Percentiles rank a stretch among this genome's conserved stretches.
These are phyloP conservation scores for Gryllus longicercus DNA, from an alignment of 2,888 invertebrate genomes.

Conservation along the genomic window DNA sequence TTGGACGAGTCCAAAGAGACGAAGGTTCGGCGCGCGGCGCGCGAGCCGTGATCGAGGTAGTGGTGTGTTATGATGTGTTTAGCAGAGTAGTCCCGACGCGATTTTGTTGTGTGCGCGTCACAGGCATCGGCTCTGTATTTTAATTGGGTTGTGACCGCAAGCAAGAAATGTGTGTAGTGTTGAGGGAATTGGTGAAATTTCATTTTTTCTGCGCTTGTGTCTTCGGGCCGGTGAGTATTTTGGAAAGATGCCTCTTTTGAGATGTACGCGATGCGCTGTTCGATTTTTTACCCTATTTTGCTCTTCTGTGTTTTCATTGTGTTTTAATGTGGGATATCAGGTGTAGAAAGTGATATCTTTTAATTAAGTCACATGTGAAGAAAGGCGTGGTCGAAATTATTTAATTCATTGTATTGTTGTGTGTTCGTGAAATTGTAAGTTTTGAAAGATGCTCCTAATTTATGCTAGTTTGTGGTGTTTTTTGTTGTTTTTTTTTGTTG, in stretches of 20 bases:
- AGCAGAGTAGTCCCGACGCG: not conserved
- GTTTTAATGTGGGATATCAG: too few species aligned
- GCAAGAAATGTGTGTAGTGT: not conserved
- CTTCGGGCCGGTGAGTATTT: not conserved
- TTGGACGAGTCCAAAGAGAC: not conserved
- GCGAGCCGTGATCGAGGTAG: not conserved
- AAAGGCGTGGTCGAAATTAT: too few species aligned
- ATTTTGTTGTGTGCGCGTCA: not conserved
- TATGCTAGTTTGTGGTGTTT: too few species aligned
- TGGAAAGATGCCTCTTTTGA: not conserved
- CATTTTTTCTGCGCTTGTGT: not conserved
- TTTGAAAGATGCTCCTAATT: too few species aligned
- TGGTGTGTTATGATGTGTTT: not conserved
- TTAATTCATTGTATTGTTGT: too few species aligned
- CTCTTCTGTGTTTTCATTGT: too few species aligned
- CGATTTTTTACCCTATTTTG: too few species aligned
- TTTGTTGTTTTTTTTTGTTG: too few species aligned
- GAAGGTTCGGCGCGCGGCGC: slow-evolving; percentile 10
- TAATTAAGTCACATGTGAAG: too few species aligned
- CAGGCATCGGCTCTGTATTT: not conserved
- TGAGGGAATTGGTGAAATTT: not conserved
- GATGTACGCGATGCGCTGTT: too few species aligned
- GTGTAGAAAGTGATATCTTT: too few species aligned
- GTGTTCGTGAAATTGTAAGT: too few species aligned
- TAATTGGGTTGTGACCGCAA: not conserved